These are phyloP conservation scores for Pangasius sanitwongsei DNA, from an alignment of 2,797 vertebrate species.

Conservation along the genomic window DNA sequence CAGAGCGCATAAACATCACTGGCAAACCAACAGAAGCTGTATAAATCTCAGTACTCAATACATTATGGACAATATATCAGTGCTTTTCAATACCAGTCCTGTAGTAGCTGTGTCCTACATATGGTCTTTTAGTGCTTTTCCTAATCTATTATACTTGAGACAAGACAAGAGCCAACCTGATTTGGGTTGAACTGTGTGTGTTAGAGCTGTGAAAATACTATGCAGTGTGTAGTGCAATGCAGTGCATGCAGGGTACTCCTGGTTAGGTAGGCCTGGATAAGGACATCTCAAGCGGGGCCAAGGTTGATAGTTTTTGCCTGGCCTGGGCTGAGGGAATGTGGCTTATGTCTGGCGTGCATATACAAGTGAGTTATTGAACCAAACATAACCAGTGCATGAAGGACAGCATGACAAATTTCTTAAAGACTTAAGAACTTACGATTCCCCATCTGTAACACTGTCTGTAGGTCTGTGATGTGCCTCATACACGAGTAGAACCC, in stretches of 20 bases:
- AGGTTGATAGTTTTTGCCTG: not conserved
- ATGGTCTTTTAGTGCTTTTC: not conserved
- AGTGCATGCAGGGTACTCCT: not conserved
- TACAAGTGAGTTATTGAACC: not conserved
- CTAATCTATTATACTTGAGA: not conserved
- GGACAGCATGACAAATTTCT: not conserved
- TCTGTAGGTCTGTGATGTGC: not conserved
- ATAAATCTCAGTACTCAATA: not conserved
- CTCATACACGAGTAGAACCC: not conserved
- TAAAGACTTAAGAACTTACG: not conserved
- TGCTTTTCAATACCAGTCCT: constrained; percentile 14
- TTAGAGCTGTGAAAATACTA: not conserved
- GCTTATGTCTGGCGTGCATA: not conserved
- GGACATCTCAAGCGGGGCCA: not conserved
- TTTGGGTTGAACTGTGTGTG: not conserved
- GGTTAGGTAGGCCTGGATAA: no score
- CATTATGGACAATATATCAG: not conserved
- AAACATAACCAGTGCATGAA: not conserved
- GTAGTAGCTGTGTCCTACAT: not conserved
- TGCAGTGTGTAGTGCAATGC: not conserved
- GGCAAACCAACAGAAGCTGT: constrained; percentile 1
- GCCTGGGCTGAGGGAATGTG: not conserved
- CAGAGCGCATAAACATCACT: constrained; percentile 6
- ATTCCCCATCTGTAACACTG: not conserved
- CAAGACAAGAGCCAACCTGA: not conserved